Base-by-base conservation (phyloP, 2,888 invertebrate genomes). In the Odontocolon sp. region DNA sequence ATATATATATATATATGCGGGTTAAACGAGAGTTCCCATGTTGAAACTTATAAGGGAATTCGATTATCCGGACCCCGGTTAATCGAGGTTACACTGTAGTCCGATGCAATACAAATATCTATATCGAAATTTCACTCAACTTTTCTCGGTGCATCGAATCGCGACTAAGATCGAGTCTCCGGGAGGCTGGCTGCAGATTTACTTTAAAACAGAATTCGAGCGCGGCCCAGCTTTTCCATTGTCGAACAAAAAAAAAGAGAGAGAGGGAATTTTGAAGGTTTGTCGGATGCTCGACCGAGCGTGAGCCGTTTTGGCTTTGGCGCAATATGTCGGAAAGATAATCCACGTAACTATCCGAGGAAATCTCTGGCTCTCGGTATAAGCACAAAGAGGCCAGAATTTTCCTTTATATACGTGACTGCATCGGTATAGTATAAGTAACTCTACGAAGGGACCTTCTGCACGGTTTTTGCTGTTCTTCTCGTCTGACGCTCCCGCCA, bases 281-380 rank as follows among this genome's bases (percentile, higher is more conserved):
- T 80, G 80, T 52, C 80, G 77, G 81, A 85, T 86, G 85, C 78
- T 87, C 86, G 79, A 3, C 78, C 78, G 75, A 84, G 80, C 87
- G 78, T 86, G 67, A 71, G 70, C 79, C 80, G 83, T 86, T 86
- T 87, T 87, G 85, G 85, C 87, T 88, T 87, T 83, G 84, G 83
- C 83, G 87, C 86, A 89, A 89, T 87, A 87, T 85, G 87, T 85
- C 84, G 83, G 80, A 78, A 81, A 89, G 89, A 88, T 89, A 87
- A 89, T 88, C 88, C 87, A 83, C 87, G 86, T 86, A 88, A 88
- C 88, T 88, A 85, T 87, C 85, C 83, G 74, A 79, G 70, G 70
- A 76, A 81, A 81, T 81, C 79, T 81, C 63, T 63, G 67, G 40
- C 70, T 59, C 18, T 9, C 14, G 5, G n/a, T n/a, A n/a, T n/a